phyloP scores from a whole-genome alignment of 2,888 invertebrate genomes.

The Platerodrilus igneus region DNA sequence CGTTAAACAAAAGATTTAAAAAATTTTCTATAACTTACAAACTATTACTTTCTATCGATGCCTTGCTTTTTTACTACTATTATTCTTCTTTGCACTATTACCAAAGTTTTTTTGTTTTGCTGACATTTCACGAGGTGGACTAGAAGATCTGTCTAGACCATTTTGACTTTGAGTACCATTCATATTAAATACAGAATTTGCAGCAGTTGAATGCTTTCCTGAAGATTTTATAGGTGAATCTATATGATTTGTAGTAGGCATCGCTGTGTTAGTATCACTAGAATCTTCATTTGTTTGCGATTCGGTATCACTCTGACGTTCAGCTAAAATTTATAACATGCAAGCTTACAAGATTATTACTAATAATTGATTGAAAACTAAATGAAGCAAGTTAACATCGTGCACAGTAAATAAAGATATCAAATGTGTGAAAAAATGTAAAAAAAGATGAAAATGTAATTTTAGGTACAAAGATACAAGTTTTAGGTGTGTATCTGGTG shows the following conservation, averaged over 20 bases:
- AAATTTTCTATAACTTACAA: too few species aligned
- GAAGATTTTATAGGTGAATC: slow-evolving; percentile 43
- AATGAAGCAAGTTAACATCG: too few species aligned
- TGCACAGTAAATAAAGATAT: too few species aligned
- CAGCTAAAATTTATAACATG: slow-evolving; percentile 67
- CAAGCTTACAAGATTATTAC: too few species aligned
- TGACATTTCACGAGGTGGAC: slow-evolving; percentile 59
- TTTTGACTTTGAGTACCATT: slow-evolving; percentile 41
- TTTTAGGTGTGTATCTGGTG: too few species aligned
- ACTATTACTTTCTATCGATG: too few species aligned
- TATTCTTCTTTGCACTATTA: slow-evolving; percentile 66
- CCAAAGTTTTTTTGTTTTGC: slow-evolving; percentile 58
- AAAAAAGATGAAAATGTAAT: too few species aligned
- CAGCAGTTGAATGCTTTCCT: slow-evolving; percentile 45
- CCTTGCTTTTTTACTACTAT: slow-evolving; percentile 76
- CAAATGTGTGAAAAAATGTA: too few species aligned
- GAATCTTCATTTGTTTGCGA: slow-evolving; percentile 77
- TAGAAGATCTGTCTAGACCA: slow-evolving; percentile 42
- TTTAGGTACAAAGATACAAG: too few species aligned
- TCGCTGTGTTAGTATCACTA: slow-evolving; percentile 56
- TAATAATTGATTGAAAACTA: too few species aligned
- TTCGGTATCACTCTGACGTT: slow-evolving; percentile 83
- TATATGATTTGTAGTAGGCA: slow-evolving; percentile 45
- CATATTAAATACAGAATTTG: slow-evolving; percentile 32
- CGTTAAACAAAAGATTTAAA: too few species aligned